phyloP scores from a whole-genome alignment of 2,113 vertebrate genomes.

The Alosa alosa region DNA sequence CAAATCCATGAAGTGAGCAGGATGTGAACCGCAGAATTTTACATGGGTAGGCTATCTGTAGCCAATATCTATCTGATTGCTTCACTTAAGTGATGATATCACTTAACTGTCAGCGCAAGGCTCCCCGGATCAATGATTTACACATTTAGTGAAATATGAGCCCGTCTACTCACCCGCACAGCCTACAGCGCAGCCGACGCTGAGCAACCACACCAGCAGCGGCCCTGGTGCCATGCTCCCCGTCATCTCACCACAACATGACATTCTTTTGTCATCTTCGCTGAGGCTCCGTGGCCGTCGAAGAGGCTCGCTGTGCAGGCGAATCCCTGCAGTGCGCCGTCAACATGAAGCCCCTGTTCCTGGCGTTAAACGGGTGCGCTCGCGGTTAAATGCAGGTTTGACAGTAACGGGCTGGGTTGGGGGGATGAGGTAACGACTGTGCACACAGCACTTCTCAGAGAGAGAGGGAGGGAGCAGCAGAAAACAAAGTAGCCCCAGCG shows the following conservation, averaged over 20 bases:
- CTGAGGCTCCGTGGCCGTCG: neutral
- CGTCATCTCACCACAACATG: conserved; percentile 45
- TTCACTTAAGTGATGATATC: too few relatives aligned
- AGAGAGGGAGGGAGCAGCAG: too few relatives aligned
- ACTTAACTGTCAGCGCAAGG: neutral
- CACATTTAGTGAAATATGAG: neutral
- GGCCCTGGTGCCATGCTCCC: conserved; percentile 37
- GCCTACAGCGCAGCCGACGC: conserved; percentile 45
- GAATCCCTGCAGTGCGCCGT: neutral
- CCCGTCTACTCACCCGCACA: conserved; percentile 50
- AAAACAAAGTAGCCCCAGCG: neutral
- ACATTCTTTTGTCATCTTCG: conserved; percentile 45
- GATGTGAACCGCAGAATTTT: neutral
- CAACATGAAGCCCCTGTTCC: neutral
- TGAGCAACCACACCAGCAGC: conserved; percentile 41
- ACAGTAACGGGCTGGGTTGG: neutral
- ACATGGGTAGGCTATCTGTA: neutral
- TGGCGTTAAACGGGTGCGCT: neutral
- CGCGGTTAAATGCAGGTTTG: neutral
- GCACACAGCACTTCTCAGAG: neutral
- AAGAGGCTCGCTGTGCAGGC: neutral
- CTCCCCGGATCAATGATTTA: neutral
- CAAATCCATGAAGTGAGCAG: neutral
- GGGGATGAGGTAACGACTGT: neutral
- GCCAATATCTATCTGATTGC: neutral